Evolutionary conservation across 2,888 invertebrate genomes (phyloP), one percentile per base, ranked within the genome.

Genomic region (Pocota personata): DNA sequence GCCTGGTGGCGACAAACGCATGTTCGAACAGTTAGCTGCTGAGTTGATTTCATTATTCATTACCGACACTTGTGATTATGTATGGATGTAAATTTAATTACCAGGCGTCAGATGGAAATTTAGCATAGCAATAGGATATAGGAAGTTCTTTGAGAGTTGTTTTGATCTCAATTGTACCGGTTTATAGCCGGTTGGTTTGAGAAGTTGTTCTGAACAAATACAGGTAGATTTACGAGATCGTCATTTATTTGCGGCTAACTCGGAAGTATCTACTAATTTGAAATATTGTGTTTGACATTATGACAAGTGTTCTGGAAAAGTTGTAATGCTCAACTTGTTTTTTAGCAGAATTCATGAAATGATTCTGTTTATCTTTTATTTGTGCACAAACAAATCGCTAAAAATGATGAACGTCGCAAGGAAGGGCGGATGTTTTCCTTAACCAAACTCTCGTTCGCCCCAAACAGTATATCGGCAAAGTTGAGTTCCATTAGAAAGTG

Each of bases 141-240:
- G 69, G 69, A 69, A 69, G 55, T 69, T 55, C 69, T 43, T 40
- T 43, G 14, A 30, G 40, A 27, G 40, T 27, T 69, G 40, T 40
- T 55, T 37, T 27, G 50, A 37, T 66, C 32, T 66, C 35, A 3
- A 7, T 1, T 5, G 48, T 21, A 66, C 48, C 35, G 24, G 35
- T 37, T 67, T 4, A 12, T 4, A 27, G 4, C 5, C 40, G 10
- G 27, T 30, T 30, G 1, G 16, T 7, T 52, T 14, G 27, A 27
- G 2, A 27, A 52, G 52, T 60, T 35, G 60, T 48, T 66, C 19
- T 48, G 48, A 48, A 58, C 21, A 14, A 37, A 58, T 58, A 37
- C n/a, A 35, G 16, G 19, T 35, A 16, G 16, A 35, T 57, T 57
- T 35, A 19, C 12, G 12, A 35, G 24, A 40, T 40, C 32, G 64